Evolutionary conservation across 2,113 vertebrate genomes (phyloP), one percentile per base, ranked within the genome.

Genomic region (Pterocles gutturalis): DNA sequence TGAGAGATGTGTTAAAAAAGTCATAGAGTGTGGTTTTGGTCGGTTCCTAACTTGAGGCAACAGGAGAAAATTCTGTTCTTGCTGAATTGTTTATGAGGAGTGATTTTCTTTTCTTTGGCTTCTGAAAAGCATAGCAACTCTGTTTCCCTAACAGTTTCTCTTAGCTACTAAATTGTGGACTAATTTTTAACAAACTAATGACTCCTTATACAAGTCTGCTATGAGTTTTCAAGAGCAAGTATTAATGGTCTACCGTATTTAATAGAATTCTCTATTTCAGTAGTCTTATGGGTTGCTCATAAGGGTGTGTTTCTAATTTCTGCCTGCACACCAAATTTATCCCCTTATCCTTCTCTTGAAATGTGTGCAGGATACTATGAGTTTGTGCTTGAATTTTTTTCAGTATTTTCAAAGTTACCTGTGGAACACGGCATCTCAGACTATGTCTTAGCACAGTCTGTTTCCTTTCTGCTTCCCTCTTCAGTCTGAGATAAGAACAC

Each of bases 351-450:
- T 88, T 53, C 43, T 48, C 55, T 57, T 49, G 24, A 53, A 90
- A 25, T 2, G 5, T 7, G 10, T 78, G 13, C 36, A 66, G 25
- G 31, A 36, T 17, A 5, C 11, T 46, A 6, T 8, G 17, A 48
- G 33, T 20, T 41, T 75, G 25, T 38, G 19, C n/a, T 48, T n/a
- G 31, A 41, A 0, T 5, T 36, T 46, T 46, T 43, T 71, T 25
- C 25, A 58, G 0, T 20, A 54, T 55, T 93, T 60, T 41, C 15
- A 5, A 82, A 51, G 9, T 33, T 36, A 1, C 0, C 1, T 25
- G n/a, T 18, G 66, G 57, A 76, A 60, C 16, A 21, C 11, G 78
- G 13, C 31, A 12, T 51, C 36, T 60, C 4, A 4, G 28, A 5
- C 7, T 7, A 9, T 1, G 2, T 15, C 20, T 29, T 9, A 51